Conservation (phyloP, 2,797 vertebrate genomes). For the Takifugu ocellatus region DNA sequence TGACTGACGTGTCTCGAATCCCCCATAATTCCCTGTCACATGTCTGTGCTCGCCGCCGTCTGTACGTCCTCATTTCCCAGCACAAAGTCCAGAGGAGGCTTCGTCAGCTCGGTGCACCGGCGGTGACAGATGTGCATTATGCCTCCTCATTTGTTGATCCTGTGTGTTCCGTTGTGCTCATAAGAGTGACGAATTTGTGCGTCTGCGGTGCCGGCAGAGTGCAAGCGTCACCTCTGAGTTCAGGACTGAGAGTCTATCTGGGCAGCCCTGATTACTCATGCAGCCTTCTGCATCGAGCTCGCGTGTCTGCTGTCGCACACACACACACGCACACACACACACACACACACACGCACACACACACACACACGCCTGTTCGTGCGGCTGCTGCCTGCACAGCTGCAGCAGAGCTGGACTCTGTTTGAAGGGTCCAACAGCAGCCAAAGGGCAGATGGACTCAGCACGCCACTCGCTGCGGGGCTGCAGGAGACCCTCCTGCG, state of each 20-base stretch:
- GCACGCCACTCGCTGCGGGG: constrained; percentile 20
- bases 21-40: not conserved
- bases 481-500: constrained; percentile 34
- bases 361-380: not conserved
- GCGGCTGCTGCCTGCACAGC: constrained; percentile 17
- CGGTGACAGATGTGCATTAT: too few species aligned
- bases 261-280: constrained; percentile 45
- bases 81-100: not conserved
- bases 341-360: constrained; percentile 1
- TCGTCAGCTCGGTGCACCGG: not conserved
- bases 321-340: not conserved
- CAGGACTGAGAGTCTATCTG: constrained; percentile 18
- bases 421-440: constrained; percentile 24
- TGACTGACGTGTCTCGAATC: too few species aligned
- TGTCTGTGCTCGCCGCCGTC: not conserved
- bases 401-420: constrained; percentile 7
- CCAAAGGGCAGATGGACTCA: constrained; percentile 44
- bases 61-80: not conserved
- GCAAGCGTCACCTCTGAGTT: constrained; percentile 37
- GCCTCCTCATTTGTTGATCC: too few species aligned
- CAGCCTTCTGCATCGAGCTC: constrained; percentile 23
- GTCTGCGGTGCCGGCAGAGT: constrained; percentile 14
- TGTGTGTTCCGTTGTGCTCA: constrained; percentile 1
- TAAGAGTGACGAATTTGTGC: constrained; percentile 9
- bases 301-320: constrained; percentile 4